Conservation (phyloP, 2,888 invertebrate species). For the Diaphora mendica region DNA sequence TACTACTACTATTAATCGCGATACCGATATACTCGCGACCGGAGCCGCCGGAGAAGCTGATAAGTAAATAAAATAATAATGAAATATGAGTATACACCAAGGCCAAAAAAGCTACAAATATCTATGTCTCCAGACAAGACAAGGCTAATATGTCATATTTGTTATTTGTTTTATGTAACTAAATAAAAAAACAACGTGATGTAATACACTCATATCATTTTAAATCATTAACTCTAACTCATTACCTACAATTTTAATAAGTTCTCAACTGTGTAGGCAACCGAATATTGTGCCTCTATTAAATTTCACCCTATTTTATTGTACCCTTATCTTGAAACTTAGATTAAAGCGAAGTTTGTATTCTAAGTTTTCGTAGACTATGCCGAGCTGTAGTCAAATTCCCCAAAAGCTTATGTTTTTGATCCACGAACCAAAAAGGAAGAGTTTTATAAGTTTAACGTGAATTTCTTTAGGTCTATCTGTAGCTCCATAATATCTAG, state of each 20-base stretch:
- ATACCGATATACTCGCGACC: too few relatives aligned
- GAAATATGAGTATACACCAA: background rate
- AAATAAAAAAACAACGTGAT: background rate
- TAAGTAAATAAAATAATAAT: too few relatives aligned
- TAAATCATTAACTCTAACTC: background rate
- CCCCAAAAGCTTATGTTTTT: background rate
- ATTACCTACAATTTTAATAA: background rate
- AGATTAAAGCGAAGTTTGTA: constrained; percentile 62
- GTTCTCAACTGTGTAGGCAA: background rate
- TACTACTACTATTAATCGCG: too few relatives aligned
- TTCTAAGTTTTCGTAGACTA: constrained; percentile 46
- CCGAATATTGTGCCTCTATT: constrained; percentile 32
- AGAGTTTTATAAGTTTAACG: background rate
- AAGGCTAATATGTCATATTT: background rate
- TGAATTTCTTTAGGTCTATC: background rate
- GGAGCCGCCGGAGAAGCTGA: too few relatives aligned
- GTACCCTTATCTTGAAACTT: constrained; percentile 60
- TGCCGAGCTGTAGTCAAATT: constrained; percentile 1
- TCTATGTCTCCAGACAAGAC: background rate
- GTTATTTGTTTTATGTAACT: too few relatives aligned
- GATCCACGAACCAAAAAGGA: background rate
- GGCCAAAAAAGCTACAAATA: background rate
- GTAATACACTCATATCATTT: background rate
- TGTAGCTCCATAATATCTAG: background rate
- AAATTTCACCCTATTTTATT: constrained; percentile 51